Conservation (phyloP, 2,888 invertebrate species). For the Drosophila greeni region DNA sequence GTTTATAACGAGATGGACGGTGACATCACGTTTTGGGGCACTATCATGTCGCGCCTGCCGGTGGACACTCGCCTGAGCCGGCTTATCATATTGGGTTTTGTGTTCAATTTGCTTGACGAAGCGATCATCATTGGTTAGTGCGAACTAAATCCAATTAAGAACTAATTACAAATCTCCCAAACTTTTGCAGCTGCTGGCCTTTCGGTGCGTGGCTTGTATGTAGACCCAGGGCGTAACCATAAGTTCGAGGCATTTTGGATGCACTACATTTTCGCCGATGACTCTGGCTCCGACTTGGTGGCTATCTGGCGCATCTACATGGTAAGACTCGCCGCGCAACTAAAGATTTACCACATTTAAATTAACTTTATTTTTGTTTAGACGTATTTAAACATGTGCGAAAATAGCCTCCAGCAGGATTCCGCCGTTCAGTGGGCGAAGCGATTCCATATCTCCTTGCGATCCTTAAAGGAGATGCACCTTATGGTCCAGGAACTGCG, state of each 20-base stretch:
- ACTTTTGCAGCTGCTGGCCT: constrained; percentile 85
- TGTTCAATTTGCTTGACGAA: constrained; percentile 91
- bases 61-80: constrained; percentile 90
- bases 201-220: constrained; percentile 89
- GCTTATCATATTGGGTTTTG: constrained; percentile 90
- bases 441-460: constrained; percentile 84
- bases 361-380: constrained; percentile 66
- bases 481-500: constrained; percentile 86
- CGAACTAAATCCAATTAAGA: not conserved
- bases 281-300: constrained; percentile 89
- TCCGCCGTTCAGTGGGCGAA: constrained; percentile 84
- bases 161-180: not conserved
- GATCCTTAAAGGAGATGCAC: constrained; percentile 86
- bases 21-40: constrained; percentile 91
- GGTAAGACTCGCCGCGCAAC: constrained; percentile 78
- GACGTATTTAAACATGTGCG: constrained; percentile 85
- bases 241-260: constrained; percentile 80
- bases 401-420: constrained; percentile 81
- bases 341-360: not conserved
- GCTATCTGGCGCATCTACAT: constrained; percentile 89
- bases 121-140: constrained; percentile 86
- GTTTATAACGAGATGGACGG: constrained; percentile 85
- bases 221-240: constrained; percentile 79
- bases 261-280: constrained; percentile 87
- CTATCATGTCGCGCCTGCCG: constrained; percentile 89